phyloP scores from a whole-genome alignment of 2,888 invertebrate species.

The Drosophila acutilabella region DNA sequence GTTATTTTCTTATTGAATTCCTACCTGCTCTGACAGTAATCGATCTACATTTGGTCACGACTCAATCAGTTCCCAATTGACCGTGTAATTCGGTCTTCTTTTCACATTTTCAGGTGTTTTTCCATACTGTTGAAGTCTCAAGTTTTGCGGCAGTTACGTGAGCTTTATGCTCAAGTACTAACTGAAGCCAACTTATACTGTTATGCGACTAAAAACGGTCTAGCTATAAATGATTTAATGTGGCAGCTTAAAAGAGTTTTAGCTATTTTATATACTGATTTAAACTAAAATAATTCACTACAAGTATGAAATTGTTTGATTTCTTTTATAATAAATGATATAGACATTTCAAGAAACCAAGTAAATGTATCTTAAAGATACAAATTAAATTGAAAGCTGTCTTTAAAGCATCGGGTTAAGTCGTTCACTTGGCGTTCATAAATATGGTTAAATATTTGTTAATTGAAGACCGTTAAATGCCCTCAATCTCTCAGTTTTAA shows the following conservation, averaged over 20 bases:
- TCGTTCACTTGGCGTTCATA: constrained; percentile 3
- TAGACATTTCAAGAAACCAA: no score
- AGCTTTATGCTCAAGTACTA: constrained; percentile 5
- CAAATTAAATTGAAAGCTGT: background rate
- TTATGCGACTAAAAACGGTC: no score
- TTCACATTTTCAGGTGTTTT: constrained; percentile 38
- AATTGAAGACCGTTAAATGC: constrained; percentile 25
- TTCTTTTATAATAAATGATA: no score
- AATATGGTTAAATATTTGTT: constrained; percentile 16
- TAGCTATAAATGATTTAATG: background rate
- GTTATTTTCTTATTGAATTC: constrained; percentile 31
- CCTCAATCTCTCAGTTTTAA: constrained; percentile 24
- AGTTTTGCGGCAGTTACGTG: constrained; percentile 61
- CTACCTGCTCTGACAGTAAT: constrained; percentile 40
- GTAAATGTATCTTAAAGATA: background rate
- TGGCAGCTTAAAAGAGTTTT: no score
- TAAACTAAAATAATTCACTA: background rate
- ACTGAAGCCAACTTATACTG: background rate
- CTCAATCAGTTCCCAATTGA: constrained; percentile 78
- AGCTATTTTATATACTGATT: no score
- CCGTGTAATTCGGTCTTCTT: constrained; percentile 66
- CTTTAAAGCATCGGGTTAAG: background rate
- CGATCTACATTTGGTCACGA: constrained; percentile 45
- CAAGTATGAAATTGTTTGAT: no score
- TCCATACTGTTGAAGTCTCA: constrained; percentile 22